Percentiles rank a stretch among this genome's conserved stretches.
Conservation (phyloP, 2,797 vertebrate species). For the Pygocentrus nattereri region DNA sequence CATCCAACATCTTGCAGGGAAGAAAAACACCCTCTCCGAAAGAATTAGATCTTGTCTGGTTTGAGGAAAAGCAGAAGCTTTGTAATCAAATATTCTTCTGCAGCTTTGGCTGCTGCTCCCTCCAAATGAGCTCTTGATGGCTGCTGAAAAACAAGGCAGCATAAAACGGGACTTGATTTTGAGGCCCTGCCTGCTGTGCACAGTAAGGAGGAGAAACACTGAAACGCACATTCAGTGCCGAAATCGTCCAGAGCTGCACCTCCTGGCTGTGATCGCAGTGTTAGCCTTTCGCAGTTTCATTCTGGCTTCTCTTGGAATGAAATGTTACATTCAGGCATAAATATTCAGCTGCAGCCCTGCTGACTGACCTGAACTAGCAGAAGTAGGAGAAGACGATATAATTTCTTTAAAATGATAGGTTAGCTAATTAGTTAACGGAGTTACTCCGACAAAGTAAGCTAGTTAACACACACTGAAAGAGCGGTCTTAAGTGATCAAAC, state of each 20-base stretch:
- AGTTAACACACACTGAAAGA: no score
- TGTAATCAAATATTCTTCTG: conserved; percentile 60
- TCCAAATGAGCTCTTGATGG: conserved; percentile 47
- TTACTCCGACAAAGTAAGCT: background rate
- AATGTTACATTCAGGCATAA: background rate
- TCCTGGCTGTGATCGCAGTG: background rate
- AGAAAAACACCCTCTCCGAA: conserved; percentile 54
- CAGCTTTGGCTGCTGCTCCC: conserved; percentile 45
- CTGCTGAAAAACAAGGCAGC: conserved; percentile 38
- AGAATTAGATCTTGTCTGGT: conserved; percentile 63
- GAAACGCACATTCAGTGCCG: conserved; percentile 10
- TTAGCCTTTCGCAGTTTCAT: background rate
- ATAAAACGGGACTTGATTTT: conserved; percentile 36
- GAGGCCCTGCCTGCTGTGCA: conserved; percentile 46
- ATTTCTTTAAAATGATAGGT: background rate
- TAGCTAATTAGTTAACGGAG: background rate
- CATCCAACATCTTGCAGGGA: conserved; percentile 37
- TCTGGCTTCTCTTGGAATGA: background rate
- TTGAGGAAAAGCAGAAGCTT: conserved; percentile 58
- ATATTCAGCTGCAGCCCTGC: background rate
- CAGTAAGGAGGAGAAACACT: conserved; percentile 13
- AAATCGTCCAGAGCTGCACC: background rate
- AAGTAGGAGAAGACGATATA: background rate
- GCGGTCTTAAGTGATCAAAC: no score
- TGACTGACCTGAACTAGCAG: background rate